phyloP scores from a whole-genome alignment of 1,140 invertebrate genomes.

The Zaprionus nigranus region DNA sequence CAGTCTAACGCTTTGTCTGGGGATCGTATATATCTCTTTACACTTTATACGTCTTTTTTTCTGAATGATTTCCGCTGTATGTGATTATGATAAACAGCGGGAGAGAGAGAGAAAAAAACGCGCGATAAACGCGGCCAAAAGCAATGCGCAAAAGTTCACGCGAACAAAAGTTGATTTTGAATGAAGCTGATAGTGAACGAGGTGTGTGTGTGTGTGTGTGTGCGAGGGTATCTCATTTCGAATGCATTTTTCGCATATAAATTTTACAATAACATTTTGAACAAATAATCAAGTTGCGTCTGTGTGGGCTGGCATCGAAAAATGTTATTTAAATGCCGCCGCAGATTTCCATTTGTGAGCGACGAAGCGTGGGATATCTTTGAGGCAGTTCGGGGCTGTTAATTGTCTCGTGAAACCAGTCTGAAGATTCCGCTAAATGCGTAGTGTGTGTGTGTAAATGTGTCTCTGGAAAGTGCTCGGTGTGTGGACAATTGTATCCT shows the following conservation, averaged over 20 bases:
- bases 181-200: conserved; percentile 38
- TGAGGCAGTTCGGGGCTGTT: conserved; percentile 29
- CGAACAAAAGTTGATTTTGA: conserved; percentile 46
- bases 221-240: conserved; percentile 50
- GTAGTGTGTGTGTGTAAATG: conserved; percentile 46
- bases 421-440: conserved; percentile 10
- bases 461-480: conserved; percentile 47
- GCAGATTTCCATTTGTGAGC: conserved; percentile 58
- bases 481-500: conserved; percentile 71
- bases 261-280: conserved; percentile 68
- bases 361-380: conserved; percentile 70
- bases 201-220: conserved; percentile 10
- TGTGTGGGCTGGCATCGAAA: conserved; percentile 69
- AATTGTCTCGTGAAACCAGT: conserved; percentile 42
- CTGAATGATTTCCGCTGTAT: conserved; percentile 71
- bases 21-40: conserved; percentile 10
- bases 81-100: conserved; percentile 65
- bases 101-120: conserved; percentile 4
- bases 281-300: conserved; percentile 66
- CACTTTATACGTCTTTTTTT: conserved; percentile 27
- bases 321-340: conserved; percentile 70
- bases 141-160: conserved; percentile 63
- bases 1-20: conserved; percentile 14
- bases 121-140: conserved; percentile 27
- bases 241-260: conserved; percentile 81